These are phyloP conservation scores for Seriola quinqueradiata DNA, from an alignment of 2,113 vertebrate genomes.

Conservation along the genomic window DNA sequence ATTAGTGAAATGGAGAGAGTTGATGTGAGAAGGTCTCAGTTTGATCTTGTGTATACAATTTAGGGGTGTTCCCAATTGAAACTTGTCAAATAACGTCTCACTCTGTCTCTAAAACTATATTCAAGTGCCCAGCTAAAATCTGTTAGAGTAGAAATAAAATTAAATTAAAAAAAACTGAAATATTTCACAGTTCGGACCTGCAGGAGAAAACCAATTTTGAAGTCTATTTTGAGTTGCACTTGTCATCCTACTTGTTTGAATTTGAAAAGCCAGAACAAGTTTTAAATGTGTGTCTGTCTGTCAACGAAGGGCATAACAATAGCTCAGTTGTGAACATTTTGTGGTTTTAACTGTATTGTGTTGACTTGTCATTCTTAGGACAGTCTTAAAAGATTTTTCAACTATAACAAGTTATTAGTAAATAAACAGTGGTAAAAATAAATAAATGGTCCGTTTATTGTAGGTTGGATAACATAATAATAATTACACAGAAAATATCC, in stretches of 20 bases:
- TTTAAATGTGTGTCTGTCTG: slow-evolving; percentile 62
- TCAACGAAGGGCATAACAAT: slow-evolving; percentile 56
- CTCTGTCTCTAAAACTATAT: slow-evolving; percentile 62
- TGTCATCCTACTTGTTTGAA: slow-evolving; percentile 62
- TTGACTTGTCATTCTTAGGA: slow-evolving; percentile 51
- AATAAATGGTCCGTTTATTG: background rate
- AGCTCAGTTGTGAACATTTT: slow-evolving; percentile 51
- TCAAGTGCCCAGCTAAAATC: slow-evolving; percentile 58
- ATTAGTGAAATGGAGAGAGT: slow-evolving; percentile 78
- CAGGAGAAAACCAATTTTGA: slow-evolving; percentile 48
- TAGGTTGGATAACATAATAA: no score
- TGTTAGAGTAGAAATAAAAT: slow-evolving; percentile 44
- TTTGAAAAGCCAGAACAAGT: slow-evolving; percentile 52
- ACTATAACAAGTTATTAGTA: slow-evolving; percentile 60
- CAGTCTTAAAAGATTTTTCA: slow-evolving; percentile 46
- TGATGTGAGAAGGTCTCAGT: slow-evolving; percentile 77
- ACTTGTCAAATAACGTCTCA: slow-evolving; percentile 83
- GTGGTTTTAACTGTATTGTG: slow-evolving; percentile 63
- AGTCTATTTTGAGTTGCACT: slow-evolving; percentile 44
- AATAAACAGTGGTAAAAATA: slow-evolving; percentile 38
- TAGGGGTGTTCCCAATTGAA: slow-evolving; percentile 81
- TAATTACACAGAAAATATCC: background rate
- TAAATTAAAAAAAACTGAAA: slow-evolving; percentile 22
- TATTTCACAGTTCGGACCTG: slow-evolving; percentile 47
- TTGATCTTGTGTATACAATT: slow-evolving; percentile 82